These are phyloP conservation scores for Desmodus rotundus DNA, from an alignment of 2,113 vertebrate genomes.

Conservation along the genomic window DNA sequence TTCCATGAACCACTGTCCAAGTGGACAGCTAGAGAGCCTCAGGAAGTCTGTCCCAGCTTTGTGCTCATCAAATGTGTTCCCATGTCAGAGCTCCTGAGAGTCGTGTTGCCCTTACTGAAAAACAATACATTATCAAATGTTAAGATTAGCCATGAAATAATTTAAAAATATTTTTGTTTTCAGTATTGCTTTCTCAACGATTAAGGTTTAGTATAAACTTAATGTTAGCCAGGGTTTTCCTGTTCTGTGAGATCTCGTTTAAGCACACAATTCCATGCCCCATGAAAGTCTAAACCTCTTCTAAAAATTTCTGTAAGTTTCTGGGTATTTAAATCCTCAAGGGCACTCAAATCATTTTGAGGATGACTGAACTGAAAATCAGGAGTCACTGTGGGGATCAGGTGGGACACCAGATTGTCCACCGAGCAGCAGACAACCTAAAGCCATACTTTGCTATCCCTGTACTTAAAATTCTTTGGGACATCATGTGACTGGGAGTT, in stretches of 20 bases:
- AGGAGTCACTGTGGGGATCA: neutral
- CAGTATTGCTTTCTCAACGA: neutral
- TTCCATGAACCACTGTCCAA: neutral
- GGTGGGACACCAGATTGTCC: neutral
- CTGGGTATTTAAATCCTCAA: neutral
- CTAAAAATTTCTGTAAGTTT: neutral
- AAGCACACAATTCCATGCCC: neutral
- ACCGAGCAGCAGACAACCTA: neutral
- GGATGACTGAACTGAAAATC: neutral
- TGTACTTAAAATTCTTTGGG: neutral
- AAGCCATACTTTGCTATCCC: neutral
- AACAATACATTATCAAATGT: neutral
- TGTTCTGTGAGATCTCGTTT: neutral
- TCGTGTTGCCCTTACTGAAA: neutral
- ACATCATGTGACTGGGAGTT: neutral
- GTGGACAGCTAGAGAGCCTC: neutral
- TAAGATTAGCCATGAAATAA: conserved; percentile 15
- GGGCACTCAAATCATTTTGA: neutral
- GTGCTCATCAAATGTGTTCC: neutral
- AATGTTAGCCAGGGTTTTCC: neutral
- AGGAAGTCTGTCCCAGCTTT: neutral
- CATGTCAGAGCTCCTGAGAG: neutral
- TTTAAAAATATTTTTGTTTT: neutral
- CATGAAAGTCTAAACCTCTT: neutral
- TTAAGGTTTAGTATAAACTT: neutral